A percentile compares a stretch with the other conserved stretches of the same genome.
These are phyloP conservation scores for Passer domesticus DNA, from an alignment of 2,113 vertebrate species.

Conservation along the genomic window DNA sequence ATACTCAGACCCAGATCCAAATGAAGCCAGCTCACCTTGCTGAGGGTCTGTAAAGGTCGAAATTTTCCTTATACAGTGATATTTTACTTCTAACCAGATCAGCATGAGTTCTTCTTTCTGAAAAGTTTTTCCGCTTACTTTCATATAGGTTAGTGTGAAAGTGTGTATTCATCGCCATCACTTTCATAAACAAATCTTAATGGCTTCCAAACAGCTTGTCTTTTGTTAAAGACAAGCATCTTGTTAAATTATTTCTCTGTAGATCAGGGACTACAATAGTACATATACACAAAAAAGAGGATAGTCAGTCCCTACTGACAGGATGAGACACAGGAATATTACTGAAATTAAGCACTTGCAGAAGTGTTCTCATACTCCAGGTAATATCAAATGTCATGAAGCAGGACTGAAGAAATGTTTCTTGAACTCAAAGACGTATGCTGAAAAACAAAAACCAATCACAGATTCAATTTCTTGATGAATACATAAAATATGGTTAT, in stretches of 20 bases:
- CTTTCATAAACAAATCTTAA: background rate
- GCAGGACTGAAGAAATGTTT: background rate
- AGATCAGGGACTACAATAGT: background rate
- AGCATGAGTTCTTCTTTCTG: background rate
- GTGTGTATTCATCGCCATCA: background rate
- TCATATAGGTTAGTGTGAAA: background rate
- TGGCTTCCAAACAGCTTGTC: background rate
- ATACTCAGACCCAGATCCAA: background rate
- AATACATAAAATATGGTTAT: background rate
- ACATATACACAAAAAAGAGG: background rate
- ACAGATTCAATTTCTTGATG: background rate
- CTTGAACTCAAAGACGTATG: background rate
- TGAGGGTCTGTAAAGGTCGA: background rate
- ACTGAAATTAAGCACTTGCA: background rate
- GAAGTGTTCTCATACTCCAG: background rate
- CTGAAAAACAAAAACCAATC: background rate
- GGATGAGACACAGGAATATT: background rate
- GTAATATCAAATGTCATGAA: background rate
- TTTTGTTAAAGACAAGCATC: background rate
- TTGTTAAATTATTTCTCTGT: background rate
- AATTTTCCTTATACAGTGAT: background rate
- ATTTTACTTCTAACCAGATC: background rate
- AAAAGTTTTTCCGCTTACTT: background rate
- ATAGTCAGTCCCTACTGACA: background rate
- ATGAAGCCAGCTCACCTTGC: background rate